Evolutionary conservation across 1,140 invertebrate species (phyloP).

Genomic region (Achatina immaculata): DNA sequence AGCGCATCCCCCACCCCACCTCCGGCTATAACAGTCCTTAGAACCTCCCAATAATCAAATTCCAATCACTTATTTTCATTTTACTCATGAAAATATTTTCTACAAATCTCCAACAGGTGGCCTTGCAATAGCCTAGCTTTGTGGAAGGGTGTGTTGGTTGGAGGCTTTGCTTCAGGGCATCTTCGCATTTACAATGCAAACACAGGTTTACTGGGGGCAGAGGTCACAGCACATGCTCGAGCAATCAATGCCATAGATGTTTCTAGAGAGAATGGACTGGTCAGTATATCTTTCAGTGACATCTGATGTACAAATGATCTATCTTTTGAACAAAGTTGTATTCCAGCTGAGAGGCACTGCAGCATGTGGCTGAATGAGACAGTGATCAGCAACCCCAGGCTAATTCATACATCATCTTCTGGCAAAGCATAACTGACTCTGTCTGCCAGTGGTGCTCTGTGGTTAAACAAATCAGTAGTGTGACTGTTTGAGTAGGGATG

Average conservation of each 20-base stretch:
- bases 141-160: slow-evolving; percentile 67
- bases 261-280: slow-evolving; percentile 66
- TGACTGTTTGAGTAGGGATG: too few relatives aligned
- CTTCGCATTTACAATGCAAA: slow-evolving; percentile 67
- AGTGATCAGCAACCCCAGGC: neutral
- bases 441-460: neutral
- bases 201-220: slow-evolving; percentile 65
- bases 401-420: neutral
- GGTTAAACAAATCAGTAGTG: too few relatives aligned
- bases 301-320: neutral
- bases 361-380: neutral
- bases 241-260: slow-evolving; percentile 72
- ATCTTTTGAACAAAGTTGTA: neutral
- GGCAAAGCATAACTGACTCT: neutral
- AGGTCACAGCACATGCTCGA: slow-evolving; percentile 72
- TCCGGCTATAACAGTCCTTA: too few relatives aligned
- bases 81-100: too few relatives aligned
- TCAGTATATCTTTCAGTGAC: slow-evolving; percentile 45
- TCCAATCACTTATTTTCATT: too few relatives aligned
- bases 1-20: too few relatives aligned
- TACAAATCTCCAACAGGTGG: slow-evolving; percentile 46
- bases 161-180: slow-evolving; percentile 73
- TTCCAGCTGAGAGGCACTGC: neutral
- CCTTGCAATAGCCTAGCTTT: slow-evolving; percentile 60
- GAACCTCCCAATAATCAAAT: too few relatives aligned